Percentiles rank a stretch among this genome's conserved stretches.
phyloP scores from a whole-genome alignment of 2,888 invertebrate species.

The Polydrusus tereticollis region DNA sequence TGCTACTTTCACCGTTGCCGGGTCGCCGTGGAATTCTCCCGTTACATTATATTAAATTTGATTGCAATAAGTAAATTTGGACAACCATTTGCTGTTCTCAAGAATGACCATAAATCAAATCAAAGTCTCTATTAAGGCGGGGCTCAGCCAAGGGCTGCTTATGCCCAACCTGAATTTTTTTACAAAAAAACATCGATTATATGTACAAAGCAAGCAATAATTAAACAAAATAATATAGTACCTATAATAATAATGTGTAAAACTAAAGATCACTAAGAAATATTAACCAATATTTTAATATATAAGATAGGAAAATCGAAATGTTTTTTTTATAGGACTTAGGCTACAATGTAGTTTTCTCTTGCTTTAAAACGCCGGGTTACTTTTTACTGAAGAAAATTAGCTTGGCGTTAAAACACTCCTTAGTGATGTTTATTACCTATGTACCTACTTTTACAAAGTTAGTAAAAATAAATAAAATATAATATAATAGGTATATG shows the following conservation, averaged over 20 bases:
- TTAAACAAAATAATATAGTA: background rate
- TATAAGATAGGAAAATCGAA: background rate
- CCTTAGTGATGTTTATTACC: background rate
- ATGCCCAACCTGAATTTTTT: background rate
- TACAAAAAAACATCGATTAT: background rate
- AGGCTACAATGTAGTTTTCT: background rate
- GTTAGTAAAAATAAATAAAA: background rate
- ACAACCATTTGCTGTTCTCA: background rate
- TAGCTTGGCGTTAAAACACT: background rate
- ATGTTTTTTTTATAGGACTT: background rate
- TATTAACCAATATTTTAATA: background rate
- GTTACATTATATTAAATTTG: background rate
- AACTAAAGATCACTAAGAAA: background rate
- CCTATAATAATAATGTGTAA: background rate
- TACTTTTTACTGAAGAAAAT: background rate
- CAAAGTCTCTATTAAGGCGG: background rate
- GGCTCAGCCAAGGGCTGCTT: background rate
- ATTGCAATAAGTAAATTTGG: background rate
- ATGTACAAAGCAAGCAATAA: background rate
- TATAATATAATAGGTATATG: constrained; percentile 4
- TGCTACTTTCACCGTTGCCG: too few species aligned
- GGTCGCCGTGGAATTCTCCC: too few species aligned
- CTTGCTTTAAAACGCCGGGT: background rate
- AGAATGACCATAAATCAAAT: background rate
- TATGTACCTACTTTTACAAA: background rate